Base-by-base conservation (phyloP, 2,888 invertebrate species). In the Phorcus lineatus region DNA sequence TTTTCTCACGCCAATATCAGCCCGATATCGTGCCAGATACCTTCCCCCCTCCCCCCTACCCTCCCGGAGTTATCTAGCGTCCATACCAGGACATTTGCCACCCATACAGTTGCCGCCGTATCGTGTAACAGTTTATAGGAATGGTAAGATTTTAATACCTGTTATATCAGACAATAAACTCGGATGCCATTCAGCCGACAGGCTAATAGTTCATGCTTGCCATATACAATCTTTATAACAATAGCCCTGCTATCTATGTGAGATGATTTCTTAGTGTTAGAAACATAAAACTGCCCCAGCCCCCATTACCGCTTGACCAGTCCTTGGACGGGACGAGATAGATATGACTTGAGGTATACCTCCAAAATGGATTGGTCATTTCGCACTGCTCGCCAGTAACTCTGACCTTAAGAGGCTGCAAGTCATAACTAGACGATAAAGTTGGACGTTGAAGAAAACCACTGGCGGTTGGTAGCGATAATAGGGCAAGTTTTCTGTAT, bases 101-200 rank as follows among this genome's bases (percentile, higher is more conserved):
- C 62, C 62, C 62, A 62, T 62, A 62, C 62, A 62, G 62, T 17
- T 24, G 16, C 62, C 28, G 13, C 24, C 11, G 24, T 62, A 62
- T 62, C 62, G 17, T 28, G 28, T 62, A 62, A 62, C 62, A 24
- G 62, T 62, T 62, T 62, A 62, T 62, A 62, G 62, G 28, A 28
- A 28, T 28, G 24, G 62, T 24, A 62, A 62, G 28, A 62, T 62
- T 62, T 62, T 62, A 28, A 62, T 62, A 62, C 62, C 28, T 62
- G 62, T 62, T 62, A 28, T 62, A 62, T 62, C 62, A 62, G 62
- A 62, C 62, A 28, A 28, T 62, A 62, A 62, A 62, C 24, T 62
- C 28, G 62, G 28, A 28, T 24, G 62, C 13, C 62, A 62, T 62
- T 62, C 28, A 62, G 24, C 28, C 62, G 62, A 13, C 22, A 16